These are phyloP conservation scores for Hydrotaea cyrtoneurina DNA, from an alignment of 2,888 invertebrate genomes.

Conservation along the genomic window DNA sequence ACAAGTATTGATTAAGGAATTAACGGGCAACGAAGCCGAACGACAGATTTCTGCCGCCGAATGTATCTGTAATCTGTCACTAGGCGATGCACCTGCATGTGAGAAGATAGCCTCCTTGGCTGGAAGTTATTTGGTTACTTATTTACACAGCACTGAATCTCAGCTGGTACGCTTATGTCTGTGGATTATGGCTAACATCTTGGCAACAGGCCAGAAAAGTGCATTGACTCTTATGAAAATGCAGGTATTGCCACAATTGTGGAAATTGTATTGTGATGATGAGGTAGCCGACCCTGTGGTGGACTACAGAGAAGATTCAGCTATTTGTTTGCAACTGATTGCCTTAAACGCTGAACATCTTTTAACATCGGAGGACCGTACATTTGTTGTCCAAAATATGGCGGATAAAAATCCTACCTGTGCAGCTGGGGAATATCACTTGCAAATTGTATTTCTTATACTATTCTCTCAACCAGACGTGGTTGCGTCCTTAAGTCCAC, in stretches of 20 bases:
- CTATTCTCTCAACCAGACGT: conserved; percentile 57
- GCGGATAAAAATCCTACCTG: conserved; percentile 70
- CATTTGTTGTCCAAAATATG: conserved; percentile 70
- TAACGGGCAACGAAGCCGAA: conserved; percentile 75
- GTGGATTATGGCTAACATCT: conserved; percentile 78
- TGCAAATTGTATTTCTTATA: conserved; percentile 73
- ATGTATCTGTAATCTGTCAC: conserved; percentile 78
- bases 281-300: conserved; percentile 21
- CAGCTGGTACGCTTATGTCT: conserved; percentile 75
- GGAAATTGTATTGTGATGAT: conserved; percentile 72
- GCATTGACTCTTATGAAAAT: conserved; percentile 74
- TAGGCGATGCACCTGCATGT: conserved; percentile 76
- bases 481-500: conserved; percentile 44
- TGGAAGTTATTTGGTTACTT: conserved; percentile 78
- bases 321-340: conserved; percentile 73
- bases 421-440: conserved; percentile 72
- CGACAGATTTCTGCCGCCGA: conserved; percentile 76
- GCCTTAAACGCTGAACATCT: conserved; percentile 58
- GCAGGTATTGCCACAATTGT: conserved; percentile 76
- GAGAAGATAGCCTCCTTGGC: conserved; percentile 76
- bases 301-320: conserved; percentile 75
- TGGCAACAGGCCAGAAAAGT: conserved; percentile 74
- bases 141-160: conserved; percentile 73
- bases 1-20: conserved; percentile 78
- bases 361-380: conserved; percentile 70